phyloP scores from a whole-genome alignment of 2,797 vertebrate genomes.

The Mus caroli region DNA sequence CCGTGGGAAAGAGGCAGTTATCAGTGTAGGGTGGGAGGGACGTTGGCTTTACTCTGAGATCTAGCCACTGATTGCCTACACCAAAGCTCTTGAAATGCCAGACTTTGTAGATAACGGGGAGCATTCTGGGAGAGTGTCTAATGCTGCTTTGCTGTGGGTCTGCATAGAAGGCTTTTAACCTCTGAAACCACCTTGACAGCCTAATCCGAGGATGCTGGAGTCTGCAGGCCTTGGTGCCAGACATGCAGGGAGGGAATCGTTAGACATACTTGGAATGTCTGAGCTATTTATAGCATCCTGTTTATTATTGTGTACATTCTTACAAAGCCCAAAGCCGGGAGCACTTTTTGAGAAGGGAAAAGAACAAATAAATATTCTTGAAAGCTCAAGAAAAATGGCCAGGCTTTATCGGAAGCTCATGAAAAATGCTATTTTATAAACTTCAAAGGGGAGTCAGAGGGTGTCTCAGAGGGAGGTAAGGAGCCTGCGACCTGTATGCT shows the following conservation, averaged over 20 bases:
- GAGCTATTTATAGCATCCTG: slow-evolving; percentile 59
- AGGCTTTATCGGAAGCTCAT: neutral
- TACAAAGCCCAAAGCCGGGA: slow-evolving; percentile 27
- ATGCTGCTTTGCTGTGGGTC: neutral
- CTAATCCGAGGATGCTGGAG: neutral
- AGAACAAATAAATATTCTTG: slow-evolving; percentile 72
- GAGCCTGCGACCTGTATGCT: neutral
- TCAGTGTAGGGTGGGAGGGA: neutral
- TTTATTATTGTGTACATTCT: slow-evolving; percentile 65
- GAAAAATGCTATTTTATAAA: neutral
- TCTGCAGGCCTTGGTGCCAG: neutral
- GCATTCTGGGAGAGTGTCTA: neutral
- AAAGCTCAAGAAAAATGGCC: slow-evolving; percentile 57
- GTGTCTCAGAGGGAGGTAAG: neutral
- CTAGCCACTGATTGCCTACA: neutral
- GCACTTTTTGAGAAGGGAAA: slow-evolving; percentile 59
- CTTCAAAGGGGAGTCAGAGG: slow-evolving; percentile 42
- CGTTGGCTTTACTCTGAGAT: neutral
- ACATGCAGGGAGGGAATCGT: neutral
- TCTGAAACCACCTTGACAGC: slow-evolving; percentile 17
- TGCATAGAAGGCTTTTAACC: neutral
- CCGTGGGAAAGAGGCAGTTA: neutral
- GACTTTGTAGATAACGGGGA: neutral
- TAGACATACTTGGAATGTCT: slow-evolving; percentile 40
- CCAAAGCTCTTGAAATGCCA: neutral